Evolutionary conservation across 35 echinoderm and acorn worm species (phyloP).

Genomic region (Amphiura filiformis): DNA sequence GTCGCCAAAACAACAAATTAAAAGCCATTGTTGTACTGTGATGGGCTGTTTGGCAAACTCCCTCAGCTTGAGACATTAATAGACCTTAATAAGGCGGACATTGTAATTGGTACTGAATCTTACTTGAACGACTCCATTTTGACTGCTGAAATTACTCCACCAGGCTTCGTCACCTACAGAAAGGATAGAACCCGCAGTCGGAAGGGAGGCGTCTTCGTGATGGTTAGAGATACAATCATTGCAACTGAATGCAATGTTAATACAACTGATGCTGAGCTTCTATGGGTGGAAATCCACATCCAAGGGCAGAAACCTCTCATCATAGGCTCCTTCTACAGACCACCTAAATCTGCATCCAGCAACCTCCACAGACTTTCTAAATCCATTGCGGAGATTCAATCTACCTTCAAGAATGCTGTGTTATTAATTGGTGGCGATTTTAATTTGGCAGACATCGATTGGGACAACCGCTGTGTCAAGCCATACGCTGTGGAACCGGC

Average conservation of each 20-base stretch:
- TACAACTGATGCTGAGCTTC: constrained; percentile 10
- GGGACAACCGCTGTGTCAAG: constrained; percentile 21
- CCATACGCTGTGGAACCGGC: constrained; percentile 19
- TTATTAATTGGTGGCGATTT: constrained; percentile 43
- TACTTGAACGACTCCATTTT: constrained; percentile 32
- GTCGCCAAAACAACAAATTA: background rate
- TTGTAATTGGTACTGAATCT: background rate
- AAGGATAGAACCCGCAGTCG: constrained; percentile 10
- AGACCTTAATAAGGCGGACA: constrained; percentile 23
- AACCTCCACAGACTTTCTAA: constrained; percentile 14
- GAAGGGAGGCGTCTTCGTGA: constrained; percentile 39
- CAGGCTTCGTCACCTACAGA: background rate
- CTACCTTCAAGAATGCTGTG: background rate
- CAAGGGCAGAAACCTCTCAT: constrained; percentile 29
- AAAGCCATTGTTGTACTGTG: constrained; percentile 36
- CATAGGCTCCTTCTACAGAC: constrained; percentile 38
- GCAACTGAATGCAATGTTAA: constrained; percentile 24
- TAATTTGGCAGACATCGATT: constrained; percentile 52
- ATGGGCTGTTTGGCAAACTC: constrained; percentile 45
- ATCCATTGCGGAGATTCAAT: constrained; percentile 16
- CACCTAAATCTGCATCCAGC: constrained; percentile 13
- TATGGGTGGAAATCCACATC: constrained; percentile 14
- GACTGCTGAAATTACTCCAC: constrained; percentile 35
- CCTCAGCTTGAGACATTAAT: constrained; percentile 40
- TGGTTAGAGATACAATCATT: constrained; percentile 15